phyloP scores from a whole-genome alignment of 2,888 invertebrate species.

The Eretmocerus hayati region DNA sequence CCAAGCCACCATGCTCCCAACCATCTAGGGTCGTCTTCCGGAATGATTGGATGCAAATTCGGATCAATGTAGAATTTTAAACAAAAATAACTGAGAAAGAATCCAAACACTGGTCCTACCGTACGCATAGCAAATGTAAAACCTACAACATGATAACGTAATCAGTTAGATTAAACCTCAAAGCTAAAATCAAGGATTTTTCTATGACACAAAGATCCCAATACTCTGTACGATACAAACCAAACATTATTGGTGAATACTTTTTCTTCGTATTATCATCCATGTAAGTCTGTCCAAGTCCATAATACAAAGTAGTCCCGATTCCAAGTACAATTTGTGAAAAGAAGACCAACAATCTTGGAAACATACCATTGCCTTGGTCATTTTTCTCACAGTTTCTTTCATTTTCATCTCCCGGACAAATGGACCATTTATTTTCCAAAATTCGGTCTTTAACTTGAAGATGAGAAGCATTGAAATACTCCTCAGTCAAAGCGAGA shows the following conservation, averaged over 20 bases:
- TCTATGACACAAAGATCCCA: too few relatives aligned
- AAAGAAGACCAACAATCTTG: slow-evolving; percentile 56
- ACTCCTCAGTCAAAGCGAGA: slow-evolving; percentile 48
- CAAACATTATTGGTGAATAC: slow-evolving; percentile 57
- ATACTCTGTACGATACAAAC: too few relatives aligned
- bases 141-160: slow-evolving; percentile 39
- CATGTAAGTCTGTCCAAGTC: slow-evolving; percentile 61
- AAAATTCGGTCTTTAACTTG: slow-evolving; percentile 9
- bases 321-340: slow-evolving; percentile 65
- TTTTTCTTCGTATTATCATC: slow-evolving; percentile 64
- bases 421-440: slow-evolving; percentile 32
- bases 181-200: background rate
- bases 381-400: slow-evolving; percentile 42
- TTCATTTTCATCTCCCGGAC: slow-evolving; percentile 45
- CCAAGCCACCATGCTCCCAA: slow-evolving; percentile 72
- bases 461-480: slow-evolving; percentile 38
- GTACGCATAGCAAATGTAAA: slow-evolving; percentile 50
- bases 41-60: slow-evolving; percentile 54
- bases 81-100: slow-evolving; percentile 51
- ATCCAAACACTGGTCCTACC: slow-evolving; percentile 56
- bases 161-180: background rate
- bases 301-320: slow-evolving; percentile 60
- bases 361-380: slow-evolving; percentile 38
- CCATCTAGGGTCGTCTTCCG: slow-evolving; percentile 60
- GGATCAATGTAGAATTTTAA: slow-evolving; percentile 57